Evolutionary conservation across 1,140 invertebrate species (phyloP), one percentile per base, ranked within the genome.

Genomic region (Pseudoatta argentina): DNA sequence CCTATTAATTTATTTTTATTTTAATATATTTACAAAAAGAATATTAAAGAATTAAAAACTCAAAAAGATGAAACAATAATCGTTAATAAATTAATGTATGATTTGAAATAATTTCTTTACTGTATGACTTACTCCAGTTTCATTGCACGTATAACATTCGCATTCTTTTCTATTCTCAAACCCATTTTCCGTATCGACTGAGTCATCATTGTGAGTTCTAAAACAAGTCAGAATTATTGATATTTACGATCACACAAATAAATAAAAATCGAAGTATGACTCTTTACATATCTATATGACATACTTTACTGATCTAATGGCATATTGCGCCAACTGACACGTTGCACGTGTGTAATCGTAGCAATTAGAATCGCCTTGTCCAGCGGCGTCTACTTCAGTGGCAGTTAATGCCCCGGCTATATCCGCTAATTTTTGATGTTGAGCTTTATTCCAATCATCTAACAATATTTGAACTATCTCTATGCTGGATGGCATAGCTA

Each of bases 401-500:
- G 81, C 79, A 21, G 90, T 88, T 34, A 92, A 86, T 67, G 88
- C 88, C 2, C 87, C 92, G 3, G 91, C 78, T 55, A 93, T 90
- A 1, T 93, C 85, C 0, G 88, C 89, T 7, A 93, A 81, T 55
- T 92, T 92, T 87, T 92, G 91, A 78, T 90, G 89, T 18, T 90
- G 88, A 14, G 89, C 82, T 44, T 91, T 92, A 18, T 89, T 93
- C 89, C 89, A 92, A 12, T 93, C 91, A 8, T 92, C 92, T 73
- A 93, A 69, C n/a, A 92, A 83, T 71, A 90, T 92, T 86, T 92
- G 87, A 66, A 92, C 72, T 76, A 92, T 90, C 10, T 92, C 91
- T 39, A 82, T 90, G 30, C 77, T 88, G 7, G 89, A 86, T 6
- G 81, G 85, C 69, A 92, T 79, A 76, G 81, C 69, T 8, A 73